Conservation (phyloP, 2,888 invertebrate genomes). For the Spisula subtruncata region DNA sequence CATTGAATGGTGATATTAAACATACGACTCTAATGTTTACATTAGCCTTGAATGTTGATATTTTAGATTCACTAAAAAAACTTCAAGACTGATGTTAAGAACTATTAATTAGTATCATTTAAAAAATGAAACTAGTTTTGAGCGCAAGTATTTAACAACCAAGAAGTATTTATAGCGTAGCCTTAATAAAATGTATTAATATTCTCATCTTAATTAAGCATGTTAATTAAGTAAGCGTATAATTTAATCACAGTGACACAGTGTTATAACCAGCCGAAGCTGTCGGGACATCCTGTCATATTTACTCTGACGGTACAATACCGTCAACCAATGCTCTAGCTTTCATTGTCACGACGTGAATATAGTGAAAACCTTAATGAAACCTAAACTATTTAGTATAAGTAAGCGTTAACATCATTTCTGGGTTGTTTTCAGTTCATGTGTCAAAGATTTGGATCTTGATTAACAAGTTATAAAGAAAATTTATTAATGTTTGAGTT, state of each 20-base stretch:
- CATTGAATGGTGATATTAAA: too few species aligned
- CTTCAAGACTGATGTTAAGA: too few species aligned
- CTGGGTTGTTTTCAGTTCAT: background rate
- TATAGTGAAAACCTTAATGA: background rate
- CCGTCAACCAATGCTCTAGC: background rate
- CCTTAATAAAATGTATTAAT: background rate
- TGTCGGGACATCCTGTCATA: background rate
- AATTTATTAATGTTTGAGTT: background rate
- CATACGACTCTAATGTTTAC: too few species aligned
- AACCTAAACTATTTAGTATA: too few species aligned
- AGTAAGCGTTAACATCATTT: background rate
- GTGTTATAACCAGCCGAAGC: background rate
- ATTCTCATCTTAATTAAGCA: background rate
- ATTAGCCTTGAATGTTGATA: too few species aligned
- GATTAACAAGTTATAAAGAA: background rate
- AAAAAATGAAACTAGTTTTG: too few species aligned
- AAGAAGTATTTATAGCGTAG: background rate
- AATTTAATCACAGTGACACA: background rate
- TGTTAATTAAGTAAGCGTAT: conserved; percentile 1
- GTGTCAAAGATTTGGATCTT: background rate
- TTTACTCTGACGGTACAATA: background rate
- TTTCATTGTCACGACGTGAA: background rate
- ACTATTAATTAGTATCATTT: too few species aligned
- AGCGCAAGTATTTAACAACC: too few species aligned
- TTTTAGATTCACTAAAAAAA: too few species aligned